Conservation (phyloP, 2,888 invertebrate genomes). For the Petrolisthes cinctipes region DNA sequence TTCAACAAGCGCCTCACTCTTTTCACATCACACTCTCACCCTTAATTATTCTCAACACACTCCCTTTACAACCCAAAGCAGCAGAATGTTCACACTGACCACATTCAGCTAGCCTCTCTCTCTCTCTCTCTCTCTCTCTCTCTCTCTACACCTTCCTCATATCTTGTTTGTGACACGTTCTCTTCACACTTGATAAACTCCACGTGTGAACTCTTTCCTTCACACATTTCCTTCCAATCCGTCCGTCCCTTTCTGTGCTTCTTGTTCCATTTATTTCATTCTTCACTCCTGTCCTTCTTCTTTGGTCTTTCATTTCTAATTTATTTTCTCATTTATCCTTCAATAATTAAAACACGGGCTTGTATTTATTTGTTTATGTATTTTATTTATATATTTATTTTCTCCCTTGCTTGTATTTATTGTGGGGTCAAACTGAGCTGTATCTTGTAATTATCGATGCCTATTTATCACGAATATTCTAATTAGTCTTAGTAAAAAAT, state of each 20-base stretch:
- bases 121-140: no score
- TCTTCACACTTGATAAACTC: no score
- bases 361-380: neutral
- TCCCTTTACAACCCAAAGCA: neutral
- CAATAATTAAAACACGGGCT: neutral
- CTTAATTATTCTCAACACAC: neutral
- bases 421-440: neutral
- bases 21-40: neutral
- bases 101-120: neutral
- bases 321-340: neutral
- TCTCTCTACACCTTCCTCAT: no score
- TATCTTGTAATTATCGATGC: neutral
- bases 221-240: no score
- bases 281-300: neutral
- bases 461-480: neutral
- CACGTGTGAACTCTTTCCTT: no score
- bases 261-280: neutral
- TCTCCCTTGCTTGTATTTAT: neutral
- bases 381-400: neutral
- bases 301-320: neutral
- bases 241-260: no score
- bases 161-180: no score
- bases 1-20: neutral
- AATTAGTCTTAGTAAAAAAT: constrained; percentile 3
- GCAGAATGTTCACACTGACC: neutral